phyloP scores from a whole-genome alignment of 2,797 vertebrate species.

The Streptopelia turtur region DNA sequence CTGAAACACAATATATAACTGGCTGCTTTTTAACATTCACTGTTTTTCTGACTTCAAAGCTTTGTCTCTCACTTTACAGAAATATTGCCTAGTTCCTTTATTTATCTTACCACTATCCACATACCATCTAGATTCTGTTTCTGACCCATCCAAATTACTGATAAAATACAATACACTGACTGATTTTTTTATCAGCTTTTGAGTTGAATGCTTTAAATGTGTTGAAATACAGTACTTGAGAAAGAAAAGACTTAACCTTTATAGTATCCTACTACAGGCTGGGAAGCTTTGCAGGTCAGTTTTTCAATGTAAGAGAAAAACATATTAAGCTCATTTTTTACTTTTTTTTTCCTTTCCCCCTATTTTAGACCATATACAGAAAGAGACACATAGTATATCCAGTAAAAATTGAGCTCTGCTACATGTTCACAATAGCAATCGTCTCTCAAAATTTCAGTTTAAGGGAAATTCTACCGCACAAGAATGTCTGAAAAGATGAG shows the following conservation, averaged over 20 bases:
- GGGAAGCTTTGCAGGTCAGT: background rate
- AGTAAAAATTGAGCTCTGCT: background rate
- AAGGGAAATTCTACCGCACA: background rate
- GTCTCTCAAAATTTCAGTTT: background rate
- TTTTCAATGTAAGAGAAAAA: background rate
- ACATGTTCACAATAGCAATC: background rate
- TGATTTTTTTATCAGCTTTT: background rate
- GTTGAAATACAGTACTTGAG: background rate
- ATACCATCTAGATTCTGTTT: background rate
- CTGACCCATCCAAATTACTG: background rate
- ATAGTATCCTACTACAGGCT: background rate
- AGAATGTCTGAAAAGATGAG: background rate
- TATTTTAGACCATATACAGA: background rate
- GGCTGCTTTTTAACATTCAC: background rate
- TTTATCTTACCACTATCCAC: background rate
- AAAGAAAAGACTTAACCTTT: background rate
- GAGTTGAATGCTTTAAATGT: background rate
- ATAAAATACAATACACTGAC: background rate
- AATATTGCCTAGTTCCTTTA: background rate
- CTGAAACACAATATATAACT: background rate
- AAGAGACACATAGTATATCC: rapidly evolving
- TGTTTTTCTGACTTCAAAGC: background rate
- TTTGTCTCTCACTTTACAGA: background rate
- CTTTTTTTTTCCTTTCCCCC: background rate
- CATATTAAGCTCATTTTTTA: background rate